Evolutionary conservation across 37 sponge, comb jelly and placozoan genomes (phyloP).

Genomic region (Petrosia ficiformis): DNA sequence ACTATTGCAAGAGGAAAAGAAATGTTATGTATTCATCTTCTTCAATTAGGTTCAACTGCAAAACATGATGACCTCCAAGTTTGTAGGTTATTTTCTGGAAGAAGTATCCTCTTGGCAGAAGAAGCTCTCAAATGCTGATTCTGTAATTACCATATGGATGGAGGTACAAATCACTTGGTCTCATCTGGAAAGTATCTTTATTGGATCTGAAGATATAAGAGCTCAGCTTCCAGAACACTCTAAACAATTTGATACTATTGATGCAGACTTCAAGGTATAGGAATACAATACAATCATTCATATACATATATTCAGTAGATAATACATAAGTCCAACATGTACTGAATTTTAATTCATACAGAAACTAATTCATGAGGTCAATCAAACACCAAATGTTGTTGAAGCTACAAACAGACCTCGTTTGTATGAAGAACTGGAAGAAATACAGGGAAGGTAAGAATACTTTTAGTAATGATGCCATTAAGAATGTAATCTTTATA

Average conservation of each 20-base stretch:
- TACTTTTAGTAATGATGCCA: background rate
- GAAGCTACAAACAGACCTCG: conserved; percentile 84
- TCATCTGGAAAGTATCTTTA: conserved; percentile 97
- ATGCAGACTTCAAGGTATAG: conserved; percentile 91
- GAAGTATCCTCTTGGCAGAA: conserved; percentile 97
- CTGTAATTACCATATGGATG: conserved; percentile 97
- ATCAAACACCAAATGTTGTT: conserved; percentile 94
- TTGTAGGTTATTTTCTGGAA: conserved; percentile 96
- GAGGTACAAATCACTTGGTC: conserved; percentile 99
- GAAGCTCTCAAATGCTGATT: conserved; percentile 92
- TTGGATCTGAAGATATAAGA: conserved; percentile 97
- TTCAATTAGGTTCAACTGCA: conserved; percentile 92
- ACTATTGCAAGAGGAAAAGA: background rate
- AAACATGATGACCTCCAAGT: conserved; percentile 98
- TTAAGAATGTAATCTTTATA: background rate
- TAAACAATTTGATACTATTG: conserved; percentile 94
- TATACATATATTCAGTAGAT: background rate
- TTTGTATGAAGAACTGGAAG: conserved; percentile 84
- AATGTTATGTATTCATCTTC: background rate
- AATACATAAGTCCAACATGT: background rate
- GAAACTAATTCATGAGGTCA: conserved; percentile 83
- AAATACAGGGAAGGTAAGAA: conserved; percentile 78
- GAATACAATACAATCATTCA: too few species aligned
- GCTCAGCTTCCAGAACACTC: conserved; percentile 95
- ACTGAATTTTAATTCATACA: background rate